Evolutionary conservation across 2,888 invertebrate species (phyloP).

Genomic region (Scaptomyza flava): DNA sequence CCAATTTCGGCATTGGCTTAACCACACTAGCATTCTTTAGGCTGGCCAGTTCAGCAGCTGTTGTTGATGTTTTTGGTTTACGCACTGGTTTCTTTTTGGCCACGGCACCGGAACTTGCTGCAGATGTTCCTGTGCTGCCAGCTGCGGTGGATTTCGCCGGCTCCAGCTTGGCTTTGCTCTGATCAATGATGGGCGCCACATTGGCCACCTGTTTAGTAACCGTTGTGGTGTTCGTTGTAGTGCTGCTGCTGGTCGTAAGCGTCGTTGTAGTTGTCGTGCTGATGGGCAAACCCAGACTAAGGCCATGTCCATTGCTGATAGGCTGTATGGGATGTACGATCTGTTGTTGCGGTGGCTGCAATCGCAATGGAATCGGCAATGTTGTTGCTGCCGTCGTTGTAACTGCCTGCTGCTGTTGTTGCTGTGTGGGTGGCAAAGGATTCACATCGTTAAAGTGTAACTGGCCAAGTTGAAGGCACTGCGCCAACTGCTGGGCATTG

Average conservation of each 20-base stretch:
- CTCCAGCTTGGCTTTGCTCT: constrained; percentile 82
- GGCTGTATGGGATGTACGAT: constrained; percentile 83
- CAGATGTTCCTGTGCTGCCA: constrained; percentile 36
- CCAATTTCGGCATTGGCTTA: constrained; percentile 83
- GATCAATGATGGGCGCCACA: constrained; percentile 84
- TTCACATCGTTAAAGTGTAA: constrained; percentile 84
- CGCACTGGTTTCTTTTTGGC: constrained; percentile 82
- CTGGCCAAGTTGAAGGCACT: constrained; percentile 84
- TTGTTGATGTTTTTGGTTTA: constrained; percentile 76
- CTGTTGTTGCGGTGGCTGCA: constrained; percentile 82
- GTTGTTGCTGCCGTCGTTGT: constrained; percentile 51
- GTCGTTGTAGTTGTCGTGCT: constrained; percentile 65
- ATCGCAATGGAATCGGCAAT: constrained; percentile 55
- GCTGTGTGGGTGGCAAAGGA: constrained; percentile 67
- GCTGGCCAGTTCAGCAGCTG: constrained; percentile 75
- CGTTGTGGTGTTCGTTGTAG: constrained; percentile 68
- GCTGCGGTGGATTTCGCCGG: constrained; percentile 45
- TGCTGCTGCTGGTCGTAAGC: constrained; percentile 61
- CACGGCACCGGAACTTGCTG: constrained; percentile 67
- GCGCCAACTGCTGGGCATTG: constrained; percentile 84
- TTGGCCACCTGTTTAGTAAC: constrained; percentile 83
- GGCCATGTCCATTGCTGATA: constrained; percentile 60
- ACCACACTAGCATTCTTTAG: constrained; percentile 83
- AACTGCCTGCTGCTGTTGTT: constrained; percentile 19
- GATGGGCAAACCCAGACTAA: constrained; percentile 51